Percentiles rank a stretch among this genome's conserved stretches.
phyloP scores from a whole-genome alignment of 2,113 vertebrate genomes.

The Mesoclemmys tuberculata region DNA sequence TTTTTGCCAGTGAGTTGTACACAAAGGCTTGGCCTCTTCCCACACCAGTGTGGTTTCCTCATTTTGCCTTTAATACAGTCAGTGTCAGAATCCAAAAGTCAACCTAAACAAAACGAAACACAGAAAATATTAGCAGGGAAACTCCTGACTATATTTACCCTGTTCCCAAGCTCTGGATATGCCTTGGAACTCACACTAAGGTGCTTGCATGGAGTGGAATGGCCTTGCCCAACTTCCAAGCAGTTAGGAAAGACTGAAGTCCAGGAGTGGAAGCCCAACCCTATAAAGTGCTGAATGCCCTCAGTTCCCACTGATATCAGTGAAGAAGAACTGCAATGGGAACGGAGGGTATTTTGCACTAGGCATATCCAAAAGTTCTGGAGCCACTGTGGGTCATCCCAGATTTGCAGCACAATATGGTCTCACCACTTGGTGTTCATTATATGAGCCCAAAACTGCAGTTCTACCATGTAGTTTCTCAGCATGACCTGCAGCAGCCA shows the following conservation, averaged over 20 bases:
- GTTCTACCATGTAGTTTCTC: too few species aligned
- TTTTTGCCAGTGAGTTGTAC: background rate
- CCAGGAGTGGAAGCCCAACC: background rate
- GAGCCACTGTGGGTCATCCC: background rate
- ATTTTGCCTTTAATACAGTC: background rate
- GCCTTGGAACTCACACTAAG: background rate
- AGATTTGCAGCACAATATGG: background rate
- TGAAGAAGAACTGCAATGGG: background rate
- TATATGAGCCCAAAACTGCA: background rate
- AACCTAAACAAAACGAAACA: background rate
- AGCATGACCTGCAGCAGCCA: background rate
- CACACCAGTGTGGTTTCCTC: background rate
- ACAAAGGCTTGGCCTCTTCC: background rate
- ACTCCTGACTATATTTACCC: background rate
- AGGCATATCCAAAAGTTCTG: fast-evolving
- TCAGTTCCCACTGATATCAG: fast-evolving
- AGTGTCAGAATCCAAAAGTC: fast-evolving
- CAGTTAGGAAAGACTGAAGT: background rate
- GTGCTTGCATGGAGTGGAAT: background rate
- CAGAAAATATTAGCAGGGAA: background rate
- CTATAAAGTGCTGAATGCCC: fast-evolving
- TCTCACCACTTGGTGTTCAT: background rate
- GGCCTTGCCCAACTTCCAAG: background rate
- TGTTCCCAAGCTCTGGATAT: background rate
- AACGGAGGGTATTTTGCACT: background rate